Evolutionary conservation across 2,888 invertebrate genomes (phyloP).

Genomic region (Phalera bucephala): DNA sequence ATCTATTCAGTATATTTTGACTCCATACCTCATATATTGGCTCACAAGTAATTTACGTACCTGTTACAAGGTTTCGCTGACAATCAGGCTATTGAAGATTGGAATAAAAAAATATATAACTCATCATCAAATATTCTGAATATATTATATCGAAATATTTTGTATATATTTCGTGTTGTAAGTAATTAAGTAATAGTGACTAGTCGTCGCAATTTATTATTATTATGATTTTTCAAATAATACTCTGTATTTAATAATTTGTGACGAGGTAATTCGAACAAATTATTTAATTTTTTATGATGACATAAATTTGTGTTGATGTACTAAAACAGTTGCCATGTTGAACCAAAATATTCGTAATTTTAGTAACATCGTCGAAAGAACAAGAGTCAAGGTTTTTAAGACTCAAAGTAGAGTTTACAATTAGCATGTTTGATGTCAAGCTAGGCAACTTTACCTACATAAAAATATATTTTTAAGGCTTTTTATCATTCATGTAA

Average conservation of each 20-base stretch:
- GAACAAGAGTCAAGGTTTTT: no score
- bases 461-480: no score
- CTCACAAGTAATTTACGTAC: no score
- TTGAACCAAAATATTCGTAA: constrained; percentile 26
- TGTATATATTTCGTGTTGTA: constrained; percentile 44
- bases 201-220: constrained; percentile 61
- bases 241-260: constrained; percentile 19
- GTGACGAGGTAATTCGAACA: constrained; percentile 12
- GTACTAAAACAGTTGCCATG: constrained; percentile 25
- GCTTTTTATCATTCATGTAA: no score
- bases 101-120: no score
- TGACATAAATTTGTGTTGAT: constrained; percentile 12
- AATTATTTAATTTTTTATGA: constrained; percentile 27
- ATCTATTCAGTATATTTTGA: constrained; percentile 35
- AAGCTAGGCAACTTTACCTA: no score
- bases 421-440: no score
- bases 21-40: no score
- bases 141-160: constrained; percentile 40
- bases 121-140: constrained; percentile 31
- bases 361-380: constrained; percentile 8
- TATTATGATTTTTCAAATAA: constrained; percentile 18
- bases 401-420: no score
- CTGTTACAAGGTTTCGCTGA: no score
- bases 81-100: no score
- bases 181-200: constrained; percentile 51